Evolutionary conservation across 2,888 invertebrate species (phyloP).

Genomic region (Meteorus cinctellus): DNA sequence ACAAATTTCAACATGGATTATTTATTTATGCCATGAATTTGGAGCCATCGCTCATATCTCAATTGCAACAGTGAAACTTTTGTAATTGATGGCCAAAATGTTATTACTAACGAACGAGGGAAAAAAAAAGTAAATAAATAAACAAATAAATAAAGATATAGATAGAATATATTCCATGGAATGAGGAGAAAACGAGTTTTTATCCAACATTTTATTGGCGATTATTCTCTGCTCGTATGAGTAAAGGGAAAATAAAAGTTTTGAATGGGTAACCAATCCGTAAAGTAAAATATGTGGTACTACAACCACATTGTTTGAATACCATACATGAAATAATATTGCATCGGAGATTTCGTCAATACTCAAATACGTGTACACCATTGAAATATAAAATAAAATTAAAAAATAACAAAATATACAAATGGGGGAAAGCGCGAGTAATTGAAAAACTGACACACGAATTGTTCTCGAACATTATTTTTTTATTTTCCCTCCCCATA

Average conservation of each 20-base stretch:
- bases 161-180: too few species aligned
- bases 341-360: slow-evolving; percentile 29
- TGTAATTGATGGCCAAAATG: neutral
- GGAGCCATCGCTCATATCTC: slow-evolving; percentile 34
- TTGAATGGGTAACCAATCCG: neutral
- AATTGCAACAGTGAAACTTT: slow-evolving; percentile 35
- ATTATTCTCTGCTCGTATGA: neutral
- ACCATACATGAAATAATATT: slow-evolving; percentile 37
- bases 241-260: neutral
- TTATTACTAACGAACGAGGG: too few species aligned
- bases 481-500: neutral
- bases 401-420: slow-evolving; percentile 20
- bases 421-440: slow-evolving; percentile 21
- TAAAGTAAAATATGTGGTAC: neutral
- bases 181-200: too few species aligned
- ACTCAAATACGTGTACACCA: slow-evolving; percentile 33
- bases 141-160: too few species aligned
- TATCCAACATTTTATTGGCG: neutral
- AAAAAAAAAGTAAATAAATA: too few species aligned
- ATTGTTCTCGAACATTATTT: slow-evolving; percentile 22
- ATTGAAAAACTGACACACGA: slow-evolving; percentile 37
- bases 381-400: slow-evolving; percentile 37
- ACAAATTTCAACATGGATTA: slow-evolving; percentile 50
- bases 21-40: slow-evolving; percentile 50
- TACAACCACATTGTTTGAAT: neutral